A percentile compares a stretch with the other conserved stretches of the same genome.
These are phyloP conservation scores for Gryon sp. DNA, from an alignment of 1,140 invertebrate species.

Conservation along the genomic window DNA sequence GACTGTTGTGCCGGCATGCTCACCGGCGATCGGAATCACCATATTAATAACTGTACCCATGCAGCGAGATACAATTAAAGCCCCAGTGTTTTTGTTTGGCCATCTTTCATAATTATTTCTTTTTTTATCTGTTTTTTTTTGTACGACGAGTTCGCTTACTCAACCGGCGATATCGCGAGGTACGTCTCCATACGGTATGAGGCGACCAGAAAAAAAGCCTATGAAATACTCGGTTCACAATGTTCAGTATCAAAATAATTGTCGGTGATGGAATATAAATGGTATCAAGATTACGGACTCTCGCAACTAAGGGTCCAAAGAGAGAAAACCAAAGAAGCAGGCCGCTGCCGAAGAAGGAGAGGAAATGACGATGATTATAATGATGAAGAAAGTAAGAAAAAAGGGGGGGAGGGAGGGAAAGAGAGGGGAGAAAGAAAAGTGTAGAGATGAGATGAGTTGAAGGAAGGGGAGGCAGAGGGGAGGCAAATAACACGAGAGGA, in stretches of 20 bases:
- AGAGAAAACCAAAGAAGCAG: constrained; percentile 9
- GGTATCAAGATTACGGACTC: constrained; percentile 72
- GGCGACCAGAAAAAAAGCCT: constrained; percentile 30
- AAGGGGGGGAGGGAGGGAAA: constrained; percentile 14
- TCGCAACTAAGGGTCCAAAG: constrained; percentile 32
- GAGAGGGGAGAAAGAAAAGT: constrained; percentile 24
- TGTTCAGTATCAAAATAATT: constrained; percentile 73
- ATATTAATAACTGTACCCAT: constrained; percentile 48
- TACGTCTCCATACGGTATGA: constrained; percentile 40
- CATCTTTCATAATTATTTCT: constrained; percentile 53
- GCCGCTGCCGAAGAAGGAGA: constrained; percentile 11
- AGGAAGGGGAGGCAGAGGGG: constrained; percentile 14
- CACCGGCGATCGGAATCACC: constrained; percentile 33
- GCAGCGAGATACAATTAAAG: constrained; percentile 47
- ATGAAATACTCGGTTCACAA: constrained; percentile 67
- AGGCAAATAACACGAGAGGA: constrained; percentile 11
- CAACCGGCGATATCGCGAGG: constrained; percentile 28
- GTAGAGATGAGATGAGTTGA: too few species aligned
- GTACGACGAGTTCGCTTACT: constrained; percentile 34
- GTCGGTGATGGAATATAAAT: constrained; percentile 75
- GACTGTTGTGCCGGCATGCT: too few species aligned
- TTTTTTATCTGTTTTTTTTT: too few species aligned
- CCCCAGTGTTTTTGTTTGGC: constrained; percentile 36
- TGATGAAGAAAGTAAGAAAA: constrained; percentile 45
- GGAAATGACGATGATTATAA: constrained; percentile 50